Evolutionary conservation across 2,888 invertebrate species (phyloP), one percentile per base, ranked within the genome.

Genomic region (Rhagonycha lutea): DNA sequence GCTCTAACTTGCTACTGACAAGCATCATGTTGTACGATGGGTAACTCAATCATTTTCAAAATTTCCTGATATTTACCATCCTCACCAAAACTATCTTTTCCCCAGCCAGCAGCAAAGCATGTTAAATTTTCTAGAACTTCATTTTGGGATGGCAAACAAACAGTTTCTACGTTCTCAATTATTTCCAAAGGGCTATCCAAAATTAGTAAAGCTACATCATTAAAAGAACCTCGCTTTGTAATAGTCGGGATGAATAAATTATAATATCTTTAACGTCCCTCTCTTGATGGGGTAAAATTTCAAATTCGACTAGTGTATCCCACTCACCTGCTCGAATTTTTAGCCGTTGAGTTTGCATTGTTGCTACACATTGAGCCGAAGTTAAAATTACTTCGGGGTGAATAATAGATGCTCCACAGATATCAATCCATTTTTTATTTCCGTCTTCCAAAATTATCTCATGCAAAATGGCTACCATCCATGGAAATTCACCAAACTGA

Each of bases 21-120:
- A 9, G 85, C 84, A 0, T 82, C 83, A 80, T 89, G 89, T 0
- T 89, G 88, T 0, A 96, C 92, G 80, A 94, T 91, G 18, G 95
- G 92, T 10, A 94, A 82, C 24, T 92, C 91, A 3, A 95, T 91
- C 84, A 92, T 92, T 87, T 95, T 95, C 83, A 95, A 88, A 72
- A 95, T 93, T 1, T 92, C 93, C 72, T 32, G n/a, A 93, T 92
- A 82, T 91, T 93, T 7, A 90, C 88, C 9, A 92, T 93, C 73
- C 88, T 84, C 86, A 92, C 94, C 94, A 80, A 94, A 95, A 0
- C 89, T 86, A 78, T 92, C 90, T 85, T 94, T 95, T 3, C 95
- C 95, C 95, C 95, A 95, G 0, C 95, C 95, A 73, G 92, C 94
- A 29, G 94, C 94, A 68, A 91, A 91, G 82, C 95, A 95, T 0